Evolutionary conservation across 2,113 vertebrate species (phyloP).

Genomic region (Corynorhinus townsendii): DNA sequence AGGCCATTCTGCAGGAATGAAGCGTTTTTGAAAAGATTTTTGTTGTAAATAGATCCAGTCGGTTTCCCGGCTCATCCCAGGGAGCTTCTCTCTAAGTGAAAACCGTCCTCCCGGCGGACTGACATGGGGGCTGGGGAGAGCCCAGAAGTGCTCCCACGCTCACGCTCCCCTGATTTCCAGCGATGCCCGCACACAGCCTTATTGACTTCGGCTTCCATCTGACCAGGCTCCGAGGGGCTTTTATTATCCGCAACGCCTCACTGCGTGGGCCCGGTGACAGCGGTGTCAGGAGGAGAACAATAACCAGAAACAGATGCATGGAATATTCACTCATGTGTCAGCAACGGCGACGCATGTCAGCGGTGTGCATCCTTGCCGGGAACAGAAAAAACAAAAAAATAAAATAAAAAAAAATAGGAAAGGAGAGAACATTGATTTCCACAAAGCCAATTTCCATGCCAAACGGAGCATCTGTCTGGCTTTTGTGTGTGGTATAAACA

Average conservation of each 20-base stretch:
- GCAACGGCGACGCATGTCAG: constrained; percentile 65
- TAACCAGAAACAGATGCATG: constrained; percentile 84
- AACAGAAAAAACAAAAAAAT: not conserved
- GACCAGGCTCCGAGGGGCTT: constrained; percentile 40
- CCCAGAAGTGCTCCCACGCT: not conserved
- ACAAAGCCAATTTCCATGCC: constrained; percentile 70
- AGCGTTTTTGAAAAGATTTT: constrained; percentile 29
- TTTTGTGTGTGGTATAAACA: constrained; percentile 55
- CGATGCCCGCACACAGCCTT: constrained; percentile 32
- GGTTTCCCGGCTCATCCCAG: not conserved
- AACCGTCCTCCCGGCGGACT: not conserved
- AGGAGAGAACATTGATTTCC: constrained; percentile 59
- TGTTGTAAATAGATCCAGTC: accelerated
- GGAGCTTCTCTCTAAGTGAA: not conserved
- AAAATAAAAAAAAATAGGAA: not conserved
- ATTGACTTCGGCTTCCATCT: constrained; percentile 30
- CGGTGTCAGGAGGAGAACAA: constrained; percentile 79
- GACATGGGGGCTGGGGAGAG: accelerated
- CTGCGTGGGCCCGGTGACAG: constrained; percentile 63
- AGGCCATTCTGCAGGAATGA: not conserved
- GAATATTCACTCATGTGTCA: constrained; percentile 64
- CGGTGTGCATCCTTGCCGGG: not conserved
- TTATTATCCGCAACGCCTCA: constrained; percentile 75
- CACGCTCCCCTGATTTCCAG: constrained; percentile 44
- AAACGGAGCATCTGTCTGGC: constrained; percentile 55